These are phyloP conservation scores for Lampropteryx suffumata DNA, from an alignment of 2,888 invertebrate genomes.

Conservation along the genomic window DNA sequence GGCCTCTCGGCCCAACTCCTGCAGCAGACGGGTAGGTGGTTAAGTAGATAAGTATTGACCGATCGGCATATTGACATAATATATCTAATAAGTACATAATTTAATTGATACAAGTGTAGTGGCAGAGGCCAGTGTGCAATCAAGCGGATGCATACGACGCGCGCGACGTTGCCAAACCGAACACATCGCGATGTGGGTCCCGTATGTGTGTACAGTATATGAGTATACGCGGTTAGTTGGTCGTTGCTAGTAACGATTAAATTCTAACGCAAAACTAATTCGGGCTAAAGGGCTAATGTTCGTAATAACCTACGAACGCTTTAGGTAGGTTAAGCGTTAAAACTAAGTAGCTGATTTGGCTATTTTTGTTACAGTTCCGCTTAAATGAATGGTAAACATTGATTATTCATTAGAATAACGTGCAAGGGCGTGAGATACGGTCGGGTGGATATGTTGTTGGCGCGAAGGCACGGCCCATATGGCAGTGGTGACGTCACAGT, in stretches of 20 bases:
- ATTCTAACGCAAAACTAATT: too few relatives aligned
- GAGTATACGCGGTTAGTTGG: slow-evolving; percentile 39
- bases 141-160: slow-evolving; percentile 27
- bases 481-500: slow-evolving; percentile 72
- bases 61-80: too few relatives aligned
- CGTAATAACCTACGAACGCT: too few relatives aligned
- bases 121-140: slow-evolving; percentile 55
- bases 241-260: slow-evolving; percentile 53
- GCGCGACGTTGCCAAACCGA: slow-evolving; percentile 68
- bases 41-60: slow-evolving; percentile 4
- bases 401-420: slow-evolving; percentile 50
- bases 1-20: slow-evolving; percentile 48
- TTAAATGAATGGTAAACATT: slow-evolving; percentile 46
- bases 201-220: slow-evolving; percentile 34
- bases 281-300: too few relatives aligned
- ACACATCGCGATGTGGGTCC: slow-evolving; percentile 45
- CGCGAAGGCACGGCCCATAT: slow-evolving; percentile 71
- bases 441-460: slow-evolving; percentile 42
- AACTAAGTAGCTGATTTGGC: neutral
- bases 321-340: neutral
- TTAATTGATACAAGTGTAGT: slow-evolving; percentile 48
- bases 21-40: slow-evolving; percentile 54
- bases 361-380: slow-evolving; percentile 9
- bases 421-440: slow-evolving; percentile 58
- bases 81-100: slow-evolving; percentile 45